These are phyloP conservation scores for Drosophila vallismaia DNA, from an alignment of 2,888 invertebrate genomes.

Conservation along the genomic window DNA sequence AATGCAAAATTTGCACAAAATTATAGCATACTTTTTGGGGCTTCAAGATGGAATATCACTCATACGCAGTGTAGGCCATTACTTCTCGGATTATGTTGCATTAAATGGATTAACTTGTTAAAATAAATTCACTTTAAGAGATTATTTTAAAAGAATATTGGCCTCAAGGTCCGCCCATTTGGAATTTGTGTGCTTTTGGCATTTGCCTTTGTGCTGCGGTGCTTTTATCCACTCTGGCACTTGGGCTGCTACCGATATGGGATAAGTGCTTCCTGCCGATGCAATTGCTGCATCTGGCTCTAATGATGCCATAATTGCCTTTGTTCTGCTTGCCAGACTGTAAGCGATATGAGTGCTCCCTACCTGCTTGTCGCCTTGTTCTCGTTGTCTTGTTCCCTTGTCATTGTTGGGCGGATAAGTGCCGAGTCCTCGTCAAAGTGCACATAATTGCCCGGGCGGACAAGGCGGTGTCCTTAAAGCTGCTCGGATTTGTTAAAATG, in stretches of 20 bases:
- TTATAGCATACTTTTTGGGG: neutral
- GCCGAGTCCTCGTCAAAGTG: constrained; percentile 56
- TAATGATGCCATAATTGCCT: constrained; percentile 70
- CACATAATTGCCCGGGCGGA: constrained; percentile 58
- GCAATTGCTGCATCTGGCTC: constrained; percentile 50
- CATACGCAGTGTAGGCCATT: neutral
- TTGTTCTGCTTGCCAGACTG: constrained; percentile 55
- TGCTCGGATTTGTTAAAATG: constrained; percentile 23
- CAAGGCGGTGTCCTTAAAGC: constrained; percentile 49
- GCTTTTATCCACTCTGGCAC: constrained; percentile 53
- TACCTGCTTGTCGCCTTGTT: constrained; percentile 14
- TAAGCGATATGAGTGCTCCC: constrained; percentile 54
- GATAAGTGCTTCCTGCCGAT: constrained; percentile 56
- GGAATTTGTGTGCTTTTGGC: constrained; percentile 1
- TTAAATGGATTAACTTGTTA: neutral
- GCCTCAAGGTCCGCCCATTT: constrained; percentile 3
- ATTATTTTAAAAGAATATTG: neutral
- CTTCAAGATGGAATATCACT: neutral
- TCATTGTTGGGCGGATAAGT: constrained; percentile 60
- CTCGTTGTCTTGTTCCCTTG: constrained; percentile 36
- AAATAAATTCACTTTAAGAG: neutral
- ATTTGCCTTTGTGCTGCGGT: constrained; percentile 2
- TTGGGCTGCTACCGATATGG: constrained; percentile 36
- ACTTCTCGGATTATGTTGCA: neutral
- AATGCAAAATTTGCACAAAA: neutral